Conservation (phyloP, 2,888 invertebrate species). For the Tetropium fuscum region DNA sequence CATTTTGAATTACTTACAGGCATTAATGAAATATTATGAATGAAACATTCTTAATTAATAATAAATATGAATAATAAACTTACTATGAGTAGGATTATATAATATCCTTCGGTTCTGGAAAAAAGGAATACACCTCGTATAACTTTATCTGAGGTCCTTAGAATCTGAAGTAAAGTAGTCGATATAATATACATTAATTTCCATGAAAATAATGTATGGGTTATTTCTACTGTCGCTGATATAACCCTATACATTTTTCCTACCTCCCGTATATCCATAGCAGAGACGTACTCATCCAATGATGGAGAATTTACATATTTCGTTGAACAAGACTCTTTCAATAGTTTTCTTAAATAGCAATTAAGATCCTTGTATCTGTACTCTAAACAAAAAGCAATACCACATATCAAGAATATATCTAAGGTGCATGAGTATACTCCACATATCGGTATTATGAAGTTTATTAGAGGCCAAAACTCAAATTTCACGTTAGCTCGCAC, state of each 20-base stretch:
- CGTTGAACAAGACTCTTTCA: not conserved
- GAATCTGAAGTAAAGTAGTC: not conserved
- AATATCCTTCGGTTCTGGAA: not conserved
- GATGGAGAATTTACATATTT: not conserved
- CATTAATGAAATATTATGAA: too few relatives aligned
- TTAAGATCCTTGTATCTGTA: constrained; percentile 12
- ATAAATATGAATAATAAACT: not conserved
- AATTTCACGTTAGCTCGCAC: not conserved
- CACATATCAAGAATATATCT: not conserved
- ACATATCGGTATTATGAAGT: not conserved
- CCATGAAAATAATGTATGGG: not conserved
- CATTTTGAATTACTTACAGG: too few relatives aligned
- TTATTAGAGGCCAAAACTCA: not conserved
- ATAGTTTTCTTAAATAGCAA: not conserved
- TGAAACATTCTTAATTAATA: too few relatives aligned
- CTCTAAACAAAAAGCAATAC: not conserved
- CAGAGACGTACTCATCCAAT: constrained; percentile 4
- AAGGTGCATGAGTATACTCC: too few relatives aligned
- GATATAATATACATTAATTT: not conserved
- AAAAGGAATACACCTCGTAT: not conserved
- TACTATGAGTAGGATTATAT: constrained; percentile 1
- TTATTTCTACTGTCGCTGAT: not conserved
- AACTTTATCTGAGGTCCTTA: not conserved
- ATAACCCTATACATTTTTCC: not conserved
- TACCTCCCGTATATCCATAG: not conserved